Percentiles rank a stretch among this genome's conserved stretches.
Evolutionary conservation across 2,888 invertebrate genomes (phyloP).

Genomic region (Ctena decussata): DNA sequence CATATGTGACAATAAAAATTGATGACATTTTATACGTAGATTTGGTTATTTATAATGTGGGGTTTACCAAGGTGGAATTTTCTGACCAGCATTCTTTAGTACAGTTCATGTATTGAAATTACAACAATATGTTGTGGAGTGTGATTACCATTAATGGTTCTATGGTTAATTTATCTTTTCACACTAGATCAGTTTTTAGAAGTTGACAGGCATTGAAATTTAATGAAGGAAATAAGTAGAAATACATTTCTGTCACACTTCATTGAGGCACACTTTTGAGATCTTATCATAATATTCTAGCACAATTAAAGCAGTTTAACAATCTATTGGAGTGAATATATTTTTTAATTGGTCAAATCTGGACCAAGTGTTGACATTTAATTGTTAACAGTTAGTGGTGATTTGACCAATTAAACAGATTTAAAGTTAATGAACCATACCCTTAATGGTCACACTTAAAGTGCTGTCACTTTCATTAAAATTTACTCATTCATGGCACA

Average conservation of each 20-base stretch:
- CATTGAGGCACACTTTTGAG: background rate
- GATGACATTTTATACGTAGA: too few relatives aligned
- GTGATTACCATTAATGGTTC: too few relatives aligned
- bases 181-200: background rate
- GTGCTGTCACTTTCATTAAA: background rate
- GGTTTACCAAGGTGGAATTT: too few relatives aligned
- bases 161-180: too few relatives aligned
- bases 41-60: too few relatives aligned
- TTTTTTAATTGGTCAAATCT: too few relatives aligned
- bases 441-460: background rate
- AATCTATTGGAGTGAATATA: background rate
- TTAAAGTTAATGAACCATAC: background rate
- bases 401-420: background rate
- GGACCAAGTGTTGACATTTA: too few relatives aligned
- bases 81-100: too few relatives aligned
- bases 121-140: too few relatives aligned
- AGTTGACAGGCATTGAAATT: background rate
- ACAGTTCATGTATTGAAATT: too few relatives aligned
- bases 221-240: slow-evolving; percentile 11
- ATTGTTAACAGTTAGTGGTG: background rate
- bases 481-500: background rate
- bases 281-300: background rate
- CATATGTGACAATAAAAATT: too few relatives aligned
- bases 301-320: background rate
- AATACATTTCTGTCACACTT: background rate